A percentile compares a stretch with the other conserved stretches of the same genome.
phyloP scores from a whole-genome alignment of 2,797 vertebrate genomes.

The Acipenser transmontanus region DNA sequence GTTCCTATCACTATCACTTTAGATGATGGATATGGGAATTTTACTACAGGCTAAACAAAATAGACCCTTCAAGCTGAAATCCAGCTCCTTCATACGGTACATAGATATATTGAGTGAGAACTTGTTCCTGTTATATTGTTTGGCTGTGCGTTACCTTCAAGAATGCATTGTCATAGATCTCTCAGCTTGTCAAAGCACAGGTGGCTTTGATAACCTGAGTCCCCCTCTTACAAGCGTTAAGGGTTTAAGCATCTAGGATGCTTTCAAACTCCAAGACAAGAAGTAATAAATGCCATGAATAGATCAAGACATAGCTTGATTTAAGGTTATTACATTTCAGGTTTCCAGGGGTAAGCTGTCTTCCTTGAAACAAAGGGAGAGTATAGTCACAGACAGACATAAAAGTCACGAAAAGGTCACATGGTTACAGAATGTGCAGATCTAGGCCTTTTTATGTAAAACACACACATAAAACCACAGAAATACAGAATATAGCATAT shows the following conservation, averaged over 20 bases:
- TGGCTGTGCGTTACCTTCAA: background rate
- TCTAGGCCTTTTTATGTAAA: too few relatives aligned
- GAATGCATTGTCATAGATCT: constrained; percentile 9
- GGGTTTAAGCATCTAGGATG: background rate
- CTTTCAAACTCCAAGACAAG: background rate
- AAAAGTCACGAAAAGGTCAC: background rate
- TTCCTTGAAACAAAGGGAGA: background rate
- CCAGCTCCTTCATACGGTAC: background rate
- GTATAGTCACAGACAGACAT: background rate
- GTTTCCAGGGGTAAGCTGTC: background rate
- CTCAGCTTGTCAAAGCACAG: constrained; percentile 15
- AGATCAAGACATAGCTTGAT: too few relatives aligned
- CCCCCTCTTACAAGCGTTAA: constrained; percentile 10
- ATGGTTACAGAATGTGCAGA: background rate
- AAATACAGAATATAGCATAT: too few relatives aligned
- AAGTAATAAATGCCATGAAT: background rate
- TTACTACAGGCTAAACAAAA: constrained; percentile 44
- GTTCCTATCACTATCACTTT: constrained; percentile 52
- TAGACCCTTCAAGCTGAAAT: constrained; percentile 36
- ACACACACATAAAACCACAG: too few relatives aligned
- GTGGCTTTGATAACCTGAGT: constrained; percentile 11
- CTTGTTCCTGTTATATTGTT: constrained; percentile 8
- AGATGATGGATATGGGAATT: constrained; percentile 57
- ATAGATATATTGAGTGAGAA: constrained; percentile 27
- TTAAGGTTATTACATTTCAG: too few relatives aligned